These are phyloP conservation scores for Zootermopsis nevadensis DNA, from an alignment of 2,888 invertebrate genomes.

Conservation along the genomic window DNA sequence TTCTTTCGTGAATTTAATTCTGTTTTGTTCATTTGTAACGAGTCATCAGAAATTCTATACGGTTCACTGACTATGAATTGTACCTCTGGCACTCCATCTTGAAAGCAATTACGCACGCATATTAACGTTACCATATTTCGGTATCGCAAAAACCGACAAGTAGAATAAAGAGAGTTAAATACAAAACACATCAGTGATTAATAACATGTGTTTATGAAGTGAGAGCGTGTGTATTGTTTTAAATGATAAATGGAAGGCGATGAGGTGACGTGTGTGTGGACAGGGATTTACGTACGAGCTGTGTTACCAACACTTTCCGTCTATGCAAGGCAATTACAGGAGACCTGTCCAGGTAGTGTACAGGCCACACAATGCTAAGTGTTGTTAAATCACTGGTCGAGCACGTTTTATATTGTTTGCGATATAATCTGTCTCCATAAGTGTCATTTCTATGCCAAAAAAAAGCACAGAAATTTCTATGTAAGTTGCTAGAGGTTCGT, in stretches of 20 bases:
- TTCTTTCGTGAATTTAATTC: too few relatives aligned
- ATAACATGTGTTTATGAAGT: neutral
- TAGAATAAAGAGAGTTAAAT: neutral
- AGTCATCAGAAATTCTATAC: too few relatives aligned
- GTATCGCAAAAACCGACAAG: neutral
- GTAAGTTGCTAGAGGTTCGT: neutral
- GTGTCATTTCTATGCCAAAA: neutral
- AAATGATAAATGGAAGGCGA: neutral
- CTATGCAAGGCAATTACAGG: too few relatives aligned
- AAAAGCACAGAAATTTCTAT: neutral
- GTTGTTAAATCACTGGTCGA: too few relatives aligned
- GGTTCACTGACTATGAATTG: too few relatives aligned
- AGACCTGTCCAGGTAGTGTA: too few relatives aligned
- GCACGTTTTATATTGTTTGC: too few relatives aligned
- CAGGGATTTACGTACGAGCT: neutral
- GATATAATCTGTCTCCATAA: too few relatives aligned
- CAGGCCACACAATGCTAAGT: too few relatives aligned
- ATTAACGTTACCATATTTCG: neutral
- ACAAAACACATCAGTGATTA: neutral
- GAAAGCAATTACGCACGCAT: neutral
- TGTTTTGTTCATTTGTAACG: too few relatives aligned
- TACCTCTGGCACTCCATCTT: neutral
- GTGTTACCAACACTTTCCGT: too few relatives aligned
- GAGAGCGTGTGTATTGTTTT: neutral
- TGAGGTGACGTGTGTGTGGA: neutral